Conservation (phyloP, 2,888 invertebrate species). For the Plebejus argus region DNA sequence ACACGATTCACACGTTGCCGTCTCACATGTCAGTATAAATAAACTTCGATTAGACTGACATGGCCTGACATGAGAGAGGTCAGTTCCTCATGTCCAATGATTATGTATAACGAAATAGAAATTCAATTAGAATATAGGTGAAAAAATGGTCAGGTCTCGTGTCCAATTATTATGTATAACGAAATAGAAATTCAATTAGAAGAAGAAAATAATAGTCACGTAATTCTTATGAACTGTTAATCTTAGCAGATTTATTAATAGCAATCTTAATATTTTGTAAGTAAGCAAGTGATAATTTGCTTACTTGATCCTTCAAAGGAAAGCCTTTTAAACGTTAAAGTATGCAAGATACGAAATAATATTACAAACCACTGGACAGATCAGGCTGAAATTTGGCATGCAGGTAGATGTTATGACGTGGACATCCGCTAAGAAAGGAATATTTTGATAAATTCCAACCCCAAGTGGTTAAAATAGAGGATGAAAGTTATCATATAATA, state of each 20-base stretch:
- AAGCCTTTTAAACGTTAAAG: neutral
- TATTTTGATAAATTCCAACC: too few species aligned
- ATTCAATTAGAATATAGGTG: too few species aligned
- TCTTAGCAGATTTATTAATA: too few species aligned
- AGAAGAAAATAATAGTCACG: neutral
- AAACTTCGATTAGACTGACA: constrained; percentile 28
- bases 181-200: neutral
- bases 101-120: neutral
- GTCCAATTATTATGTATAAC: neutral
- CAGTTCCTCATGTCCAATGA: neutral
- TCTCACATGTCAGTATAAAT: constrained; percentile 49
- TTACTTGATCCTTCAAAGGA: neutral
- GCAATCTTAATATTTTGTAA: too few species aligned
- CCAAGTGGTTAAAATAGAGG: too few species aligned
- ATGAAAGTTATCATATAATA: too few species aligned
- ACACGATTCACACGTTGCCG: constrained; percentile 49
- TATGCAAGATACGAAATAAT: neutral
- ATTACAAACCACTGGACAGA: too few species aligned
- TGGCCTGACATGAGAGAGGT: neutral
- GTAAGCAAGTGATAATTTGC: too few species aligned
- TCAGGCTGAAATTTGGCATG: too few species aligned
- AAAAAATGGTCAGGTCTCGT: neutral
- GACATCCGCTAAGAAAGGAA: too few species aligned
- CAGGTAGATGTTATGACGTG: too few species aligned
- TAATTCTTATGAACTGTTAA: too few species aligned